Evolutionary conservation across 2,797 vertebrate species (phyloP).

Genomic region (Cryptoblepharus egeriae): DNA sequence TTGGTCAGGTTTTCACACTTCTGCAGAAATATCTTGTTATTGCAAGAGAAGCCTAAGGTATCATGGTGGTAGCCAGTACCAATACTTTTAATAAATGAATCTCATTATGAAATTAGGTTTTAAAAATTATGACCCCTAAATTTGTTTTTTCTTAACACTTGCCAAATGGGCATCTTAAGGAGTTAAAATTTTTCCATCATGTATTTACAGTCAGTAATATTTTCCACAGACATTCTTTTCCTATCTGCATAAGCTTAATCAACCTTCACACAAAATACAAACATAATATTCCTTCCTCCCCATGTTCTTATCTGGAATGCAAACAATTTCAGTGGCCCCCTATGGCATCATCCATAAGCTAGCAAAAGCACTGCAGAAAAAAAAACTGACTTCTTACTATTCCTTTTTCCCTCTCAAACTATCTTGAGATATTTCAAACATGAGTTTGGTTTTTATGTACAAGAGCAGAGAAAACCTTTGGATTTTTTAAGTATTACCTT

Average conservation of each 20-base stretch:
- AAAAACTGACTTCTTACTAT: not conserved
- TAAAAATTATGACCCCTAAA: not conserved
- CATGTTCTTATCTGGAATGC: not conserved
- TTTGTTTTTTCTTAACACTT: not conserved
- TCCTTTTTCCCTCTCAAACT: not conserved
- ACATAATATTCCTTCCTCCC: not conserved
- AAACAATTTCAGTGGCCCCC: not conserved
- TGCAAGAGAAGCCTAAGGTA: not conserved
- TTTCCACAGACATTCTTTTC: not conserved
- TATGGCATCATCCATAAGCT: not conserved
- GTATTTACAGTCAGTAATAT: not conserved
- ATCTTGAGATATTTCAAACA: not conserved
- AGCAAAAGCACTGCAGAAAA: not conserved
- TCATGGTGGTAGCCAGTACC: not conserved
- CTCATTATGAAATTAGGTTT: not conserved
- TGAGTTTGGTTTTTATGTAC: not conserved
- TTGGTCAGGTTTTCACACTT: not conserved
- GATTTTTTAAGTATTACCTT: not conserved
- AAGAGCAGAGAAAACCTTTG: not conserved
- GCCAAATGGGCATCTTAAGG: not conserved
- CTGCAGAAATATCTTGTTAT: not conserved
- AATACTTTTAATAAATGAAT: not conserved
- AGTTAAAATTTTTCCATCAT: not conserved
- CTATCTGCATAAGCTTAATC: not conserved
- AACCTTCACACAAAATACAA: not conserved